Conservation (phyloP, 2,797 vertebrate genomes). For the Ptychadena robeensis region DNA sequence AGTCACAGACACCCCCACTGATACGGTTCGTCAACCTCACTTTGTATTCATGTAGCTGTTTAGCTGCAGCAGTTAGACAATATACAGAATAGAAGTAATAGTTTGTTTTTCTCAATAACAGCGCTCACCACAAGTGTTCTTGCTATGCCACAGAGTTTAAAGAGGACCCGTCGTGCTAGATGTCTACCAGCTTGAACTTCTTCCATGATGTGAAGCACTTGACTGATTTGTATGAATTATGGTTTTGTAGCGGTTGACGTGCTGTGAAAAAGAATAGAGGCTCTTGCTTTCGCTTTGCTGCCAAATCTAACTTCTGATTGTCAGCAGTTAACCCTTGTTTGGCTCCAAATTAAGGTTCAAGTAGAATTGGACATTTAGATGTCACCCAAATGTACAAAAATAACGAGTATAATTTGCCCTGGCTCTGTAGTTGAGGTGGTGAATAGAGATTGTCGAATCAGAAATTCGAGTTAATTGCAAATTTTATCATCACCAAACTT, state of each 20-base stretch:
- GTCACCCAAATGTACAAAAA: neutral
- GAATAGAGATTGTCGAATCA: no score
- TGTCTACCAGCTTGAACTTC: neutral
- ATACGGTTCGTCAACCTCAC: neutral
- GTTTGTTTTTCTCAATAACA: neutral
- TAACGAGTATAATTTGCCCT: neutral
- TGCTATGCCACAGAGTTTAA: neutral
- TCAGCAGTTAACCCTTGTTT: no score
- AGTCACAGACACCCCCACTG: neutral
- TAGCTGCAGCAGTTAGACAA: neutral
- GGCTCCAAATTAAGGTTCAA: neutral
- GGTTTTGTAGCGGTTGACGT: neutral
- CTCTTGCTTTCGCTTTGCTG: neutral
- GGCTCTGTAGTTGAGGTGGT: neutral
- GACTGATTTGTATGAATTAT: neutral
- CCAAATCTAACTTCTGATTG: no score
- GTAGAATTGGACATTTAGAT: neutral
- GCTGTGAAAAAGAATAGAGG: neutral
- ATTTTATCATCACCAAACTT: no score
- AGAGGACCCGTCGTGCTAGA: neutral
- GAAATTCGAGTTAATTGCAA: no score
- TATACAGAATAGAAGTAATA: slow-evolving; percentile 1
- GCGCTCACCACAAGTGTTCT: neutral
- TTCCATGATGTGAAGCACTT: neutral
- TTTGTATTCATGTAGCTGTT: neutral